Conservation (phyloP, 2,113 vertebrate genomes). For the Fulmarus glacialis region DNA sequence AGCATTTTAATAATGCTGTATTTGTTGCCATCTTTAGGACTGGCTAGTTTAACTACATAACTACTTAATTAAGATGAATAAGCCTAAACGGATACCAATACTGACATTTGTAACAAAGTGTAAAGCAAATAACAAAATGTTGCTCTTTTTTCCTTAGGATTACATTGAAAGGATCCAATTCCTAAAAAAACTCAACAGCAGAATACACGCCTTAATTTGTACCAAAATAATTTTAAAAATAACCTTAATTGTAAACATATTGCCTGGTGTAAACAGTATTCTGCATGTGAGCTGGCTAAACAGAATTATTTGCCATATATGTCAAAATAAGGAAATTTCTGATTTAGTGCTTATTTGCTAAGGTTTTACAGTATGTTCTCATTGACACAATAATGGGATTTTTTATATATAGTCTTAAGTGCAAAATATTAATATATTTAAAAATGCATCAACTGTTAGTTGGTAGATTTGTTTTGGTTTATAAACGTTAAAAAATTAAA, state of each 20-base stretch:
- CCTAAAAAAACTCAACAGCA: background rate
- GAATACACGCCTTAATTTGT: background rate
- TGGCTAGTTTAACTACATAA: background rate
- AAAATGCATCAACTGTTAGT: conserved; percentile 57
- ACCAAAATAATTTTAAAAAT: background rate
- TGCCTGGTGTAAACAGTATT: conserved; percentile 12
- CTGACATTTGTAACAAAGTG: conserved; percentile 43
- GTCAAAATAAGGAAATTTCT: background rate
- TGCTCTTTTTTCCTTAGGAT: background rate
- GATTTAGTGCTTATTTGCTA: background rate
- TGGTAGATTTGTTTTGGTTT: conserved; percentile 54
- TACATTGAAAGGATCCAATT: background rate
- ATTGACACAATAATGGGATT: background rate
- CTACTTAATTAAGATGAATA: background rate
- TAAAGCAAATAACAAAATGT: background rate
- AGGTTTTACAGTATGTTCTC: background rate
- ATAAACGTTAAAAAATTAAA: conserved; percentile 73
- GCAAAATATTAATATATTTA: conserved; percentile 70
- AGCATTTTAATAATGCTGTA: background rate
- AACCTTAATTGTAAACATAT: conserved; percentile 10
- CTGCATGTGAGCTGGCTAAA: background rate
- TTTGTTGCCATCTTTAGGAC: background rate
- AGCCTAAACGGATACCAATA: conserved; percentile 47
- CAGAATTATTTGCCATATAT: background rate
- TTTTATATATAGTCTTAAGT: background rate